These are phyloP conservation scores for Eretmocerus hayati DNA, from an alignment of 2,888 invertebrate species.

Conservation along the genomic window DNA sequence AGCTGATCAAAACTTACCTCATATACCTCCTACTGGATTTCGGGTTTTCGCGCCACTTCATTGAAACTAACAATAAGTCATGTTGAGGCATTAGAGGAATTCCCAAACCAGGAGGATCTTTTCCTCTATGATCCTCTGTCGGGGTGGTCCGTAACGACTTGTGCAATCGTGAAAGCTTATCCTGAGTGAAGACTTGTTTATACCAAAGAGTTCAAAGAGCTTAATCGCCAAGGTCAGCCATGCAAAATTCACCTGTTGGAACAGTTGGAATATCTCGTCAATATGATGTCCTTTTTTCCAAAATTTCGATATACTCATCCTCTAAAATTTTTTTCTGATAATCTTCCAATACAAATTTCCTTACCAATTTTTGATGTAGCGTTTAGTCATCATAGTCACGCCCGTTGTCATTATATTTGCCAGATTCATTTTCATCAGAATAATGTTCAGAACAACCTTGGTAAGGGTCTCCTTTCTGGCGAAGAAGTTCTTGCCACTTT, in stretches of 20 bases:
- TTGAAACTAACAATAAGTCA: constrained; percentile 78
- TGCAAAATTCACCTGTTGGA: constrained; percentile 5
- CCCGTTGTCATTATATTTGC: too few species aligned
- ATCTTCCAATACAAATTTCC: background rate
- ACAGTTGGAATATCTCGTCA: constrained; percentile 11
- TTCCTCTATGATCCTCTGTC: constrained; percentile 51
- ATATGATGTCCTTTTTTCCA: constrained; percentile 5
- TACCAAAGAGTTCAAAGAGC: constrained; percentile 64
- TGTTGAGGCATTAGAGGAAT: constrained; percentile 76
- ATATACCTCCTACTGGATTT: constrained; percentile 76
- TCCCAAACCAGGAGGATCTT: constrained; percentile 58
- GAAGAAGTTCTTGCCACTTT: background rate
- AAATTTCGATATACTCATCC: background rate
- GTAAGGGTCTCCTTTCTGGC: too few species aligned
- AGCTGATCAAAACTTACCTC: constrained; percentile 60
- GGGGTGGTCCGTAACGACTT: constrained; percentile 64
- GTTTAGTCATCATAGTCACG: too few species aligned
- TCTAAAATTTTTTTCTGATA: background rate
- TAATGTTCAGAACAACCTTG: background rate
- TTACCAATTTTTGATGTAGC: too few species aligned
- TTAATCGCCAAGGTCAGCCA: constrained; percentile 29
- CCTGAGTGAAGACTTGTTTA: constrained; percentile 63
- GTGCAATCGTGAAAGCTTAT: constrained; percentile 66
- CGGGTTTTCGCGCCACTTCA: constrained; percentile 85
- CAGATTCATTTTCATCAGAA: background rate